Evolutionary conservation across 2,888 invertebrate species (phyloP).

Genomic region (Leptogaster cylindrica): DNA sequence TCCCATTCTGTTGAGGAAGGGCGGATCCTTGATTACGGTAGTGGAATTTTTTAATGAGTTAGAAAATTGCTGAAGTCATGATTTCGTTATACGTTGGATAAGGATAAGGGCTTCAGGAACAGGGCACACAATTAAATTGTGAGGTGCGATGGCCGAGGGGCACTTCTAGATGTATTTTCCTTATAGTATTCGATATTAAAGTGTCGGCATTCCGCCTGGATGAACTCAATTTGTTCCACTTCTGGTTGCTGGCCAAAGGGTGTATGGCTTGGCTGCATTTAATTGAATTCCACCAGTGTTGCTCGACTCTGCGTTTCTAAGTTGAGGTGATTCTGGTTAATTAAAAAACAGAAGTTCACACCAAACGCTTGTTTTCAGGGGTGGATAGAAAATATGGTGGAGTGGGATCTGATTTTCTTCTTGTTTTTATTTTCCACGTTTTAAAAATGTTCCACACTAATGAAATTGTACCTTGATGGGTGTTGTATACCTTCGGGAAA

Average conservation of each 20-base stretch:
- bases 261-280: conserved; percentile 23
- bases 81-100: conserved; percentile 20
- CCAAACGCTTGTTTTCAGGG: neutral
- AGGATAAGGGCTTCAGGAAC: conserved; percentile 14
- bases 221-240: conserved; percentile 36
- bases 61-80: conserved; percentile 39
- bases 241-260: conserved; percentile 12
- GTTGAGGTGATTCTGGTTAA: conserved; percentile 35
- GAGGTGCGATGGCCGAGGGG: conserved; percentile 3
- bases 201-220: conserved; percentile 38
- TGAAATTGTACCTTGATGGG: conserved; percentile 17
- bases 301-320: neutral
- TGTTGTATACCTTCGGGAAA: neutral
- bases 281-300: conserved; percentile 33
- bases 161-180: neutral
- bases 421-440: no score
- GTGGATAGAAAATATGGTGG: neutral
- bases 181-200: conserved; percentile 35
- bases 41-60: conserved; percentile 40
- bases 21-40: conserved; percentile 13
- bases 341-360: conserved; percentile 36
- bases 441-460: conserved; percentile 26
- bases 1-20: conserved; percentile 8
- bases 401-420: no score
- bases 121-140: conserved; percentile 25